A percentile compares a stretch with the other conserved stretches of the same genome.
Conservation (phyloP, 2,888 invertebrate genomes). For the Dione vanillae region DNA sequence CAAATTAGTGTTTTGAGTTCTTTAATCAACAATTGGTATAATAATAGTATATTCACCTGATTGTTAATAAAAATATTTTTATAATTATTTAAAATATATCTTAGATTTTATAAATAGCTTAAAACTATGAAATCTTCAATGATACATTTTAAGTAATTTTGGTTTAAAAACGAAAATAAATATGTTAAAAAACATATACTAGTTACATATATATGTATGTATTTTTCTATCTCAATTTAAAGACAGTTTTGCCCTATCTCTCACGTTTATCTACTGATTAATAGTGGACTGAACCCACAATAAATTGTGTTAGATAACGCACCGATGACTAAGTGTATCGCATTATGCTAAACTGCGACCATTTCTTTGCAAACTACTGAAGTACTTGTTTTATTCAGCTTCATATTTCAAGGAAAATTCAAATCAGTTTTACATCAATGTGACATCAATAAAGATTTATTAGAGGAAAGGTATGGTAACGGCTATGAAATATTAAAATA, state of each 20-base stretch:
- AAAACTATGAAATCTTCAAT: too few species aligned
- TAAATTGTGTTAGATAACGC: conserved; percentile 72
- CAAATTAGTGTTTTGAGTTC: background rate
- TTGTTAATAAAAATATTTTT: too few species aligned
- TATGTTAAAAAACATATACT: too few species aligned
- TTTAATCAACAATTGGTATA: too few species aligned
- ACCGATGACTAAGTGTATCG: conserved; percentile 71
- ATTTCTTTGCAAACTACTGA: conserved; percentile 74
- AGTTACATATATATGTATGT: background rate
- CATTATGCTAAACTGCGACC: conserved; percentile 71
- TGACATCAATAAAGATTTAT: conserved; percentile 5
- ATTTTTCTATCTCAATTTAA: conserved; percentile 18
- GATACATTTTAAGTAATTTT: too few species aligned
- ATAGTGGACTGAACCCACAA: conserved; percentile 59
- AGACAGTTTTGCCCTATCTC: conserved; percentile 36
- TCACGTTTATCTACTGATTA: conserved; percentile 55
- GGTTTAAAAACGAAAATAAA: too few species aligned
- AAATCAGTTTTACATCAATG: conserved; percentile 26
- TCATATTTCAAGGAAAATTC: conserved; percentile 62
- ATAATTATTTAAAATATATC: too few species aligned
- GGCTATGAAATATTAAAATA: too few species aligned
- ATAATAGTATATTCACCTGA: too few species aligned
- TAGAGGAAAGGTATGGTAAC: too few species aligned
- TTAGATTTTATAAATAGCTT: background rate
- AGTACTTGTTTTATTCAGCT: conserved; percentile 64